A percentile compares a stretch with the other conserved stretches of the same genome.
phyloP scores from a whole-genome alignment of 2,888 invertebrate genomes.

The Drepana falcataria region DNA sequence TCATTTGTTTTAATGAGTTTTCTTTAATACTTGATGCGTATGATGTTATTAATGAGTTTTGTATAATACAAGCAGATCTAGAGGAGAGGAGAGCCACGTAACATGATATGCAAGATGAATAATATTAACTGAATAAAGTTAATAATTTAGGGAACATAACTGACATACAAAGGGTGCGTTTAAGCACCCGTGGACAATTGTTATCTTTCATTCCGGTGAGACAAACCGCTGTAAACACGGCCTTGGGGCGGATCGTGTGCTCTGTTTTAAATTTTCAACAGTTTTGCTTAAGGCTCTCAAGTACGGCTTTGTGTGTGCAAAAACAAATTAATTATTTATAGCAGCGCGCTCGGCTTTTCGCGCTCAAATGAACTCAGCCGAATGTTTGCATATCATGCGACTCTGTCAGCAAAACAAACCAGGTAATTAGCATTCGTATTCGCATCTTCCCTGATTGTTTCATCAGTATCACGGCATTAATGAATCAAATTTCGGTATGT shows the following conservation, averaged over 20 bases:
- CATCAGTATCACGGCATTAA: too few species aligned
- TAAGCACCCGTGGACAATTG: neutral
- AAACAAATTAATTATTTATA: conserved; percentile 68
- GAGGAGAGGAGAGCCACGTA: too few species aligned
- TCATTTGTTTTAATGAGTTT: too few species aligned
- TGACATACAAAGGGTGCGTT: neutral
- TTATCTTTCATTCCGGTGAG: neutral
- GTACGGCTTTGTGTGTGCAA: conserved; percentile 51
- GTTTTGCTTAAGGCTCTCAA: conserved; percentile 35
- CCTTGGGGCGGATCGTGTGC: conserved; percentile 32
- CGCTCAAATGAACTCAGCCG: conserved; percentile 39
- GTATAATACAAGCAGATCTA: too few species aligned
- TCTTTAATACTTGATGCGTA: too few species aligned
- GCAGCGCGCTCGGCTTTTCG: conserved; percentile 28
- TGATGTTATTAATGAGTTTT: too few species aligned
- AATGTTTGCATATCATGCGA: conserved; percentile 38
- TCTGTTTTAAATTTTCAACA: conserved; percentile 56
- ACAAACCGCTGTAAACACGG: conserved; percentile 29
- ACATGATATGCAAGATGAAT: neutral
- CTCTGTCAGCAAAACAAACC: conserved; percentile 27
- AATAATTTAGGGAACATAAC: neutral
- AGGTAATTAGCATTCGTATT: conserved; percentile 20
- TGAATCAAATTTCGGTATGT: too few species aligned
- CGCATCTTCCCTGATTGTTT: neutral
- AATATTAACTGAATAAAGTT: neutral